phyloP scores from a whole-genome alignment of 2,888 invertebrate species.

The Melieria omissa region DNA sequence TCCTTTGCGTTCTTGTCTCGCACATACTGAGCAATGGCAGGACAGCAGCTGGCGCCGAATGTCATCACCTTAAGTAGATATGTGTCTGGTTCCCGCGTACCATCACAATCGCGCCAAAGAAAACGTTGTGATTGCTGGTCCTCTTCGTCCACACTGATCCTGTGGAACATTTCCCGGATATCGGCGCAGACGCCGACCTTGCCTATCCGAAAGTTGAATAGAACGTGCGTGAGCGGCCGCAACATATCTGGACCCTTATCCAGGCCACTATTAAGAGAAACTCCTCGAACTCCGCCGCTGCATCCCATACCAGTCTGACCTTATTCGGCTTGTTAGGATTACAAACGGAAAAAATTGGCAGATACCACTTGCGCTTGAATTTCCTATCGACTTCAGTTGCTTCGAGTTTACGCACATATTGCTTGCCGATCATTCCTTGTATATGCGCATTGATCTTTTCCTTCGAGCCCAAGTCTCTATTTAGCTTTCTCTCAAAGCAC shows the following conservation, averaged over 20 bases:
- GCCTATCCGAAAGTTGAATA: constrained; percentile 58
- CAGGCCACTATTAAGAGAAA: constrained; percentile 51
- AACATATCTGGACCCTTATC: constrained; percentile 56
- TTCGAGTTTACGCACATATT: constrained; percentile 35
- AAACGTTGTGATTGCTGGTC: constrained; percentile 55
- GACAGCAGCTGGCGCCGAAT: constrained; percentile 14
- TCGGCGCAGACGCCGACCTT: constrained; percentile 54
- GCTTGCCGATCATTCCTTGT: constrained; percentile 32
- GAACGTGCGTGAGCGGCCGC: constrained; percentile 53
- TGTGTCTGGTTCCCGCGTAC: constrained; percentile 30
- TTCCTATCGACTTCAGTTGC: constrained; percentile 10
- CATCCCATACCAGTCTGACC: constrained; percentile 54
- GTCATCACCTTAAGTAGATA: constrained; percentile 8
- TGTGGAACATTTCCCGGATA: constrained; percentile 52
- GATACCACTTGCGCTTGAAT: constrained; percentile 46
- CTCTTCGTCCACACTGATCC: constrained; percentile 46
- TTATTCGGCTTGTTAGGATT: constrained; percentile 52
- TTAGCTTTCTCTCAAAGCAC: too few relatives aligned
- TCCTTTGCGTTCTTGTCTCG: constrained; percentile 34
- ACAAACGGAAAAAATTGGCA: constrained; percentile 46
- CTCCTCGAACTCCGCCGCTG: constrained; percentile 50
- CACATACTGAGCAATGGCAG: constrained; percentile 16
- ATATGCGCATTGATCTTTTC: constrained; percentile 27
- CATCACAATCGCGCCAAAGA: constrained; percentile 49
- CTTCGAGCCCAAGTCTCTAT: constrained; percentile 29